These are phyloP conservation scores for Athalia circularis DNA, from an alignment of 2,888 invertebrate genomes.

Conservation along the genomic window DNA sequence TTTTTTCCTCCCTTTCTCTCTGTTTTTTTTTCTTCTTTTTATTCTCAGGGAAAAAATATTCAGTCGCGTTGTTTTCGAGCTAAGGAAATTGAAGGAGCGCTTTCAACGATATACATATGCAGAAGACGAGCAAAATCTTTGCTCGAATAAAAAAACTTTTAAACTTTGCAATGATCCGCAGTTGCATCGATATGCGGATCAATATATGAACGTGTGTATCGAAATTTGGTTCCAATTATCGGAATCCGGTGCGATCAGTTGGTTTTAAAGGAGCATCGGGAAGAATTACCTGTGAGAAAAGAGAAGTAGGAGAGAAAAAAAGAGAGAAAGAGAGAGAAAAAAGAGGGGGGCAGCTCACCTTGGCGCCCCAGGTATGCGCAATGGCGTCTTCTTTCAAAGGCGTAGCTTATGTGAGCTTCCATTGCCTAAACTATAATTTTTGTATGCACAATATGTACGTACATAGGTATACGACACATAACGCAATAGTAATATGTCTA, in stretches of 20 bases:
- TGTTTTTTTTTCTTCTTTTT: too few relatives aligned
- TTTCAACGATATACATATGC: too few relatives aligned
- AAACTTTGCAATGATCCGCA: too few relatives aligned
- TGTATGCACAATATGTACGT: neutral
- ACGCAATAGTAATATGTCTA: neutral
- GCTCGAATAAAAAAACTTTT: too few relatives aligned
- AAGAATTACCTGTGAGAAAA: conserved; percentile 42
- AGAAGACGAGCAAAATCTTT: too few relatives aligned
- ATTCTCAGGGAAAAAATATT: too few relatives aligned
- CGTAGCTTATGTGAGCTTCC: conserved; percentile 24
- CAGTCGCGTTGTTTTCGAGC: too few relatives aligned
- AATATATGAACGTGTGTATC: too few relatives aligned
- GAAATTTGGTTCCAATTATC: neutral
- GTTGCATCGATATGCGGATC: too few relatives aligned
- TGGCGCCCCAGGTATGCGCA: conserved; percentile 59
- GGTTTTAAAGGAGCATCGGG: neutral
- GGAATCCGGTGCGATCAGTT: conserved; percentile 13
- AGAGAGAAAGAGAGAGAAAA: conserved; percentile 43
- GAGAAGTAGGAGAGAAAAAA: conserved; percentile 44
- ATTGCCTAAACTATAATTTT: neutral
- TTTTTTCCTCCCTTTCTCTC: too few relatives aligned
- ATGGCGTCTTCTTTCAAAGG: conserved; percentile 45
- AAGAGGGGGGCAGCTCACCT: conserved; percentile 68
- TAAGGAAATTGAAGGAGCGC: too few relatives aligned
- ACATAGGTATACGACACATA: neutral